A percentile compares a stretch with the other conserved stretches of the same genome.
Evolutionary conservation across 2,797 vertebrate genomes (phyloP).

Genomic region (Enteromius treurensis): DNA sequence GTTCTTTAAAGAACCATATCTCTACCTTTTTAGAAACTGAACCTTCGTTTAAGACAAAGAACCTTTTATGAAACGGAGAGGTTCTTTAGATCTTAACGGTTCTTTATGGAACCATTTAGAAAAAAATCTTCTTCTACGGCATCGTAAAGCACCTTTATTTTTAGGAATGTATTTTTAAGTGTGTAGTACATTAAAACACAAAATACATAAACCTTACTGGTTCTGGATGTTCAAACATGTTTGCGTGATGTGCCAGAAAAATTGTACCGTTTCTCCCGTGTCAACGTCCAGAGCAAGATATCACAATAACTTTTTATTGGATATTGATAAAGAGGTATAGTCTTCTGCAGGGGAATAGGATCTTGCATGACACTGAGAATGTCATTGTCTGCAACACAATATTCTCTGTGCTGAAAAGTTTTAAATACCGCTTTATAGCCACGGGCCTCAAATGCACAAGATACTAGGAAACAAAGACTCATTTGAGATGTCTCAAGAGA

Average conservation of each 20-base stretch:
- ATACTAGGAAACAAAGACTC: background rate
- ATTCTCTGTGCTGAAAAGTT: background rate
- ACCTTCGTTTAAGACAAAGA: too few relatives aligned
- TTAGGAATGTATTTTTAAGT: too few relatives aligned
- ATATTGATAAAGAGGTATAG: background rate
- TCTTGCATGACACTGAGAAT: background rate
- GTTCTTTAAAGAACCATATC: too few relatives aligned
- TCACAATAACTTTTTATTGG: background rate
- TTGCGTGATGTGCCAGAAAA: background rate
- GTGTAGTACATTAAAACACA: background rate
- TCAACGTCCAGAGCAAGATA: background rate
- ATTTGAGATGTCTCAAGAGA: background rate
- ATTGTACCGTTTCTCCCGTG: background rate
- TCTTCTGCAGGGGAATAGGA: background rate
- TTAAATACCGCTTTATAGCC: background rate
- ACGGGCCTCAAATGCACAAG: background rate
- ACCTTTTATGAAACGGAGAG: too few relatives aligned
- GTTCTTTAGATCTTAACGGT: too few relatives aligned
- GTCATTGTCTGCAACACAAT: background rate
- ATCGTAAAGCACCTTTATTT: too few relatives aligned
- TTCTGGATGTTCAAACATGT: background rate
- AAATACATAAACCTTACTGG: background rate
- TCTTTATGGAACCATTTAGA: too few relatives aligned
- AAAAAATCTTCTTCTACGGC: too few relatives aligned
- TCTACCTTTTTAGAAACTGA: too few relatives aligned